Conservation (phyloP, 2,888 invertebrate species). For the Bugula neritina region DNA sequence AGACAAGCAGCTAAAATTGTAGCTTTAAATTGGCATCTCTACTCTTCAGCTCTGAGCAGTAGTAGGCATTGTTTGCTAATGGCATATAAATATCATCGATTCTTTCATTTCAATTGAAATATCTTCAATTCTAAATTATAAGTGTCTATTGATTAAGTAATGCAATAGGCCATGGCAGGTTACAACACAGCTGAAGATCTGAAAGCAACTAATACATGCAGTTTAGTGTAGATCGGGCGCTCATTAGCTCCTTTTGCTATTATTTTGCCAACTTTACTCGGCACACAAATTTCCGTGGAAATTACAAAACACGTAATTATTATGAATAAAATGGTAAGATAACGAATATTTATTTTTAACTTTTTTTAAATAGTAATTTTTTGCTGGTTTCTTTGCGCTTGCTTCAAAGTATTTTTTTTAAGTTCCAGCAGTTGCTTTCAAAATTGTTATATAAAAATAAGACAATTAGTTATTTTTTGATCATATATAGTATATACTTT, state of each 20-base stretch:
- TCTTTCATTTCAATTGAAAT: not conserved
- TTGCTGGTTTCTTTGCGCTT: too few species aligned
- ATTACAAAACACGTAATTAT: too few species aligned
- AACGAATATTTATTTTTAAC: not conserved
- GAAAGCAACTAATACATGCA: not conserved
- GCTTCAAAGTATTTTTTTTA: too few species aligned
- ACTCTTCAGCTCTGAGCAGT: not conserved
- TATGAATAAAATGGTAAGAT: too few species aligned
- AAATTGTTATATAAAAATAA: too few species aligned
- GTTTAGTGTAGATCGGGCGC: not conserved
- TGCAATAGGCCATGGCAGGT: not conserved
- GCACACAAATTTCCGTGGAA: not conserved
- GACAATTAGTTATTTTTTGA: too few species aligned
- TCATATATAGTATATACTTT: too few species aligned
- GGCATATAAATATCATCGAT: not conserved
- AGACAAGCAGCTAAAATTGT: too few species aligned
- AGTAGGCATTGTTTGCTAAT: not conserved
- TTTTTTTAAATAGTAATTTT: not conserved
- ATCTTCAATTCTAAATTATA: not conserved
- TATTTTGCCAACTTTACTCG: not conserved
- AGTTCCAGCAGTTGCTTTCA: too few species aligned
- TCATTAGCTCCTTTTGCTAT: not conserved
- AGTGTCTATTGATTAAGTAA: not conserved
- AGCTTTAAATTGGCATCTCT: not conserved
- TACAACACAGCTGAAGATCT: not conserved